phyloP scores from a whole-genome alignment of 2,888 invertebrate species.

The Octonoba sinensis region DNA sequence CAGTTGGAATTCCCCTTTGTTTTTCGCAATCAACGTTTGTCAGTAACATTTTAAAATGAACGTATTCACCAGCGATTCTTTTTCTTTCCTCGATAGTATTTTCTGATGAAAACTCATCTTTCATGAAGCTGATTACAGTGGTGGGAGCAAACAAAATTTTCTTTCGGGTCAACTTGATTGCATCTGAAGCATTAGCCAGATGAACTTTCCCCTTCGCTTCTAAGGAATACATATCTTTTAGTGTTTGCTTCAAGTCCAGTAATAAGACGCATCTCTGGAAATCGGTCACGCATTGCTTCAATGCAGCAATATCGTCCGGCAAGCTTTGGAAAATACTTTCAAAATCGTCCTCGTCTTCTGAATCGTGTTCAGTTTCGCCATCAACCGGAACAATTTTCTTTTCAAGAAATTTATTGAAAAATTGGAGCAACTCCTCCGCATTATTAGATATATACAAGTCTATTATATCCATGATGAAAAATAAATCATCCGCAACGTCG shows the following conservation, averaged over 20 bases:
- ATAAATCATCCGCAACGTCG: slow-evolving; percentile 95
- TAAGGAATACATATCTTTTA: slow-evolving; percentile 95
- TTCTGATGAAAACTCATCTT: slow-evolving; percentile 73
- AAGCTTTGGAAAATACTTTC: slow-evolving; percentile 80
- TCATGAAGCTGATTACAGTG: slow-evolving; percentile 46
- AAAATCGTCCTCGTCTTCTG: slow-evolving; percentile 93
- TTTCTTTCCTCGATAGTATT: slow-evolving; percentile 80
- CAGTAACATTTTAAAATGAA: slow-evolving; percentile 76
- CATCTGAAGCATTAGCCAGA: slow-evolving; percentile 72
- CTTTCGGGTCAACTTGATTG: slow-evolving; percentile 71
- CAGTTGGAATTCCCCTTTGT: slow-evolving; percentile 70
- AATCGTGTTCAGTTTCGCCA: slow-evolving; percentile 73
- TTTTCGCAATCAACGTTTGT: slow-evolving; percentile 74
- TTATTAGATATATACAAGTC: slow-evolving; percentile 97
- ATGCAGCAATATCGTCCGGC: slow-evolving; percentile 83
- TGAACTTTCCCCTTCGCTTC: slow-evolving; percentile 93
- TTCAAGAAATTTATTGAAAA: slow-evolving; percentile 83
- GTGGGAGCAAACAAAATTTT: slow-evolving; percentile 72
- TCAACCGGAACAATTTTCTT: slow-evolving; percentile 37
- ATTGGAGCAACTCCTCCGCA: slow-evolving; percentile 94
- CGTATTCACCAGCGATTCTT: slow-evolving; percentile 84
- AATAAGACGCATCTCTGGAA: slow-evolving; percentile 96
- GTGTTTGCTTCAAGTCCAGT: slow-evolving; percentile 92
- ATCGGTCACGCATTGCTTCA: slow-evolving; percentile 89
- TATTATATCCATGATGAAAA: slow-evolving; percentile 97